Conservation (phyloP, 2,797 vertebrate species). For the Chelmon rostratus region DNA sequence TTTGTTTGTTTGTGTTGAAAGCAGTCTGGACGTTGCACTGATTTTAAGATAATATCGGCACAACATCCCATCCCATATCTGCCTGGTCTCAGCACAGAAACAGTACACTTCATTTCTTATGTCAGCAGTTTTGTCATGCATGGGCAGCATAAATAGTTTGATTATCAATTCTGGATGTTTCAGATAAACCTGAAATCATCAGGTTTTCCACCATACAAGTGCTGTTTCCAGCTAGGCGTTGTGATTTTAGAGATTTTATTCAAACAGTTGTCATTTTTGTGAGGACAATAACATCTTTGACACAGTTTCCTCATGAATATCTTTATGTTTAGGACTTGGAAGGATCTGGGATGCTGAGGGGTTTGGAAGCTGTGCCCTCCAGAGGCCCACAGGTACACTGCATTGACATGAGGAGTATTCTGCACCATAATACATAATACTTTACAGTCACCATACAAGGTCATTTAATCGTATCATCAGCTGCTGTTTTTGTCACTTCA, state of each 20-base stretch:
- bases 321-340: constrained; percentile 87
- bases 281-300: neutral
- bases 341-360: constrained; percentile 84
- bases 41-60: too few relatives aligned
- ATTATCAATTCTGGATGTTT: neutral
- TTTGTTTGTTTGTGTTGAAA: neutral
- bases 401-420: neutral
- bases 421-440: too few relatives aligned
- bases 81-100: too few relatives aligned
- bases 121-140: neutral
- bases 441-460: neutral
- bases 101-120: too few relatives aligned
- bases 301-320: neutral
- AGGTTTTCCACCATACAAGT: neutral
- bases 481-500: accelerated
- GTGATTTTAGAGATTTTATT: neutral
- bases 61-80: too few relatives aligned
- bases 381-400: constrained; percentile 83
- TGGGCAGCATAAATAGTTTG: neutral
- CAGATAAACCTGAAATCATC: neutral
- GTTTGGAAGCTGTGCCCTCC: constrained; percentile 71
- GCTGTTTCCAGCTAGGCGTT: too few relatives aligned
- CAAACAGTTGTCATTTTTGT: neutral
- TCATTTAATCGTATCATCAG: neutral
- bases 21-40: neutral